A percentile compares a stretch with the other conserved stretches of the same genome.
phyloP scores from a whole-genome alignment of 2,113 vertebrate species.

The Daubentonia madagascariensis region DNA sequence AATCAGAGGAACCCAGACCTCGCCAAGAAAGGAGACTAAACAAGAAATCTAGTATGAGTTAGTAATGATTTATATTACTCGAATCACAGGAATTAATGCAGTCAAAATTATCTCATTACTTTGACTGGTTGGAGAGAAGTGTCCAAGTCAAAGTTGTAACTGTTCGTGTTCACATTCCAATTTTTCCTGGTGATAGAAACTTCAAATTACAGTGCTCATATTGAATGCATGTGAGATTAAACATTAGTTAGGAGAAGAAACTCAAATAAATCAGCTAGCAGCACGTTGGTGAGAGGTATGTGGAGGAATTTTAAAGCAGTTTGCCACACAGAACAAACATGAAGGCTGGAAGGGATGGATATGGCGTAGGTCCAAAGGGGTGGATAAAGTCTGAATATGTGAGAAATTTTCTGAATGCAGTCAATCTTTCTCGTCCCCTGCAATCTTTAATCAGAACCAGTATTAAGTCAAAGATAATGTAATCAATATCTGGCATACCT shows the following conservation, averaged over 20 bases:
- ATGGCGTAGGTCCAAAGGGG: neutral
- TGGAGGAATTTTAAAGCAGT: neutral
- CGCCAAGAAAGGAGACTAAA: neutral
- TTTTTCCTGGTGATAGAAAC: neutral
- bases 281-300: neutral
- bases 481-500: neutral
- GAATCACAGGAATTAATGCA: neutral
- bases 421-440: neutral
- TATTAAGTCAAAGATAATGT: neutral
- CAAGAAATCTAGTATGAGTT: neutral
- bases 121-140: neutral
- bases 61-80: neutral
- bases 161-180: neutral
- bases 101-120: neutral
- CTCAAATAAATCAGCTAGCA: neutral
- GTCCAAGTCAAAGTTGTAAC: neutral
- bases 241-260: neutral
- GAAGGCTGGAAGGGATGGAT: neutral
- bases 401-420: neutral
- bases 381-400: neutral
- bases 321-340: neutral
- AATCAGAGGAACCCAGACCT: neutral
- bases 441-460: neutral
- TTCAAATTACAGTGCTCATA: neutral
- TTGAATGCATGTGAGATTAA: neutral